Evolutionary conservation across 1,140 invertebrate species (phyloP), one percentile per base, ranked within the genome.

Genomic region (Batillaria attramentaria): DNA sequence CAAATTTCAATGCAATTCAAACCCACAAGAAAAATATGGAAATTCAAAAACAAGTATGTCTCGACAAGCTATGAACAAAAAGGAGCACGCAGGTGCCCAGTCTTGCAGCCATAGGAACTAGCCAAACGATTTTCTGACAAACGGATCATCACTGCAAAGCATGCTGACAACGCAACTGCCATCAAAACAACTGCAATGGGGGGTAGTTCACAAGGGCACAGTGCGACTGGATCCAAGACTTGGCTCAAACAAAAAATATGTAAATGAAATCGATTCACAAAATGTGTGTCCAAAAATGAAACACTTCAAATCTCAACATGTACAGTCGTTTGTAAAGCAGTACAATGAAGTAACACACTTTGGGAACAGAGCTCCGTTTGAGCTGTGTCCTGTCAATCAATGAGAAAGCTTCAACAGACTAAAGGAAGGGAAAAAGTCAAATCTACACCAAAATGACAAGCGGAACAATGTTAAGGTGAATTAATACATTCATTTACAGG

Each of bases 331-430:
- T 50, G 10, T 39, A 42, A 70, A 70, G 35, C 35, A 70, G 41
- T 39, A 39, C 68, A 70, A 70, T 70, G 68, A 41, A 70, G 33
- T 41, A 70, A 70, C 39, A 70, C 68, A 70, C 68, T 70, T 70
- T 42, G 18, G 37, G 41, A 70, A 39, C 37, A 42, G 3, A 69
- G 41, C 68, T 28, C 68, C n/a, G 35, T 28, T 41, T n/a, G 68
- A 70, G 68, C 42, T 70, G n/a, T n/a, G 39, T 70, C 42, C 37
- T 69, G 6, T 62, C 3, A 62, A 62, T 46, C 43, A 50, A 46
- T 72, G 70, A 50, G 16, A 46, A 72, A 72, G 28, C 31, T 6
- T 33, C 43, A 50, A n/a, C 70, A 41, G 28, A 33, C 42, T 31
- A 5, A 65, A 65, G 62, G 62, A 35, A 50, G 46, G 46, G 46